Conservation (phyloP, 2,797 vertebrate species). For the Falco rusticolus region DNA sequence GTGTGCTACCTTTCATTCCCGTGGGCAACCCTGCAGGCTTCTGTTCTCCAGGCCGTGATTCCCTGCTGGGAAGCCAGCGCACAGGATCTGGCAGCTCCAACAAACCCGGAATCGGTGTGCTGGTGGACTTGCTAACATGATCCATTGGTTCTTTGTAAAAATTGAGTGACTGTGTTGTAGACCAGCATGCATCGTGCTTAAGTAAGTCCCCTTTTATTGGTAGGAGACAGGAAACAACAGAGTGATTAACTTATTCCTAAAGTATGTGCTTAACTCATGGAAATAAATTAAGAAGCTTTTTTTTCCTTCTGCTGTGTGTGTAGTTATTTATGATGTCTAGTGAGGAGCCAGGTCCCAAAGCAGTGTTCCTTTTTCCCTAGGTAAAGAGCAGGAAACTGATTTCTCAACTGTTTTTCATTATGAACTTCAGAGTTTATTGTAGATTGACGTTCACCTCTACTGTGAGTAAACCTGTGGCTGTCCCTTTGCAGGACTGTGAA, state of each 20-base stretch:
- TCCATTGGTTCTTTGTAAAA: not conserved
- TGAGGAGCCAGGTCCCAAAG: constrained; percentile 30
- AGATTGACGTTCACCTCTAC: not conserved
- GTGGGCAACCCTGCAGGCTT: not conserved
- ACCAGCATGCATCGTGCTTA: not conserved
- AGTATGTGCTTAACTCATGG: constrained; percentile 48
- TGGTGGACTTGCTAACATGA: not conserved
- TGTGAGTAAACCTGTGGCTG: not conserved
- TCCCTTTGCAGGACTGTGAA: not conserved
- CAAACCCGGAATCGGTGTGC: not conserved
- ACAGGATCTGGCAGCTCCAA: not conserved
- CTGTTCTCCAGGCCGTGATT: not conserved
- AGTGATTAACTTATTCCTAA: constrained; percentile 66
- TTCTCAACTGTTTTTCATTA: constrained; percentile 29
- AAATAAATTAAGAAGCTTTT: constrained; percentile 37
- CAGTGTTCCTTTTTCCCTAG: constrained; percentile 4
- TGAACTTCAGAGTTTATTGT: not conserved
- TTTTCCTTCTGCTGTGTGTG: constrained; percentile 7
- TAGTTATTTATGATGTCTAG: constrained; percentile 61
- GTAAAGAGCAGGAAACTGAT: constrained; percentile 34
- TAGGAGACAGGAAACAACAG: constrained; percentile 66
- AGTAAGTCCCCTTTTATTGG: constrained; percentile 24
- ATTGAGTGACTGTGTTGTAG: not conserved
- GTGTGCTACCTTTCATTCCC: fast-evolving
- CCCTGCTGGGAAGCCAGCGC: not conserved